Conservation (phyloP, 2,888 invertebrate species). For the Flabesymbios commensalis region DNA sequence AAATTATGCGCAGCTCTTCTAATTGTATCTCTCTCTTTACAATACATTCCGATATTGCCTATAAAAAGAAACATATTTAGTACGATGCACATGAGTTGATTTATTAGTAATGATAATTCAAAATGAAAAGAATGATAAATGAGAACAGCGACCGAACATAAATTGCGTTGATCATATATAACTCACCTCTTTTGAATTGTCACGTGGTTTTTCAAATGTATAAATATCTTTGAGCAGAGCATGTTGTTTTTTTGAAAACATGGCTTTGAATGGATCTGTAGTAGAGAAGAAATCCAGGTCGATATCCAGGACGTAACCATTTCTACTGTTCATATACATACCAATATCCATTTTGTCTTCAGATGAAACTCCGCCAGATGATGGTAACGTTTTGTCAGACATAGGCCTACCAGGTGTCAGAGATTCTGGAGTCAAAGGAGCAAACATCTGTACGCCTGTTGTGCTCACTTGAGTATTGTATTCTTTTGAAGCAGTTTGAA, state of each 20-base stretch:
- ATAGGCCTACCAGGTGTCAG: no score
- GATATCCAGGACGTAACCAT: conserved; percentile 72
- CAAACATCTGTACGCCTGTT: no score
- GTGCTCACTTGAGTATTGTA: no score
- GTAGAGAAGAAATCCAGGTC: conserved; percentile 86
- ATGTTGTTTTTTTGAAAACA: conserved; percentile 49
- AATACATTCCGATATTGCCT: conserved; percentile 2
- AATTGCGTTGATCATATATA: neutral
- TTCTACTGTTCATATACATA: no score
- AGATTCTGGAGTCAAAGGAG: no score
- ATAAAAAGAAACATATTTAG: neutral
- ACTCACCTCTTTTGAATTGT: conserved; percentile 39
- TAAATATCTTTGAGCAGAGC: conserved; percentile 50
- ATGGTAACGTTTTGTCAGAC: no score
- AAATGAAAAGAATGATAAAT: neutral
- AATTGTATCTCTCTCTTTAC: neutral
- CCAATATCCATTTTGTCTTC: no score
- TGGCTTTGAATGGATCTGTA: conserved; percentile 76
- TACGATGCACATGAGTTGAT: no score
- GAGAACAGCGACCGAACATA: neutral
- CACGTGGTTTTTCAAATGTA: conserved; percentile 41
- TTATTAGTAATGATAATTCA: neutral
- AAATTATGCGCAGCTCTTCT: neutral
- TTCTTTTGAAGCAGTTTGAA: no score
- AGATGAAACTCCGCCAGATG: no score